Conservation (phyloP, 2,797 vertebrate species). For the Tauraco hartlaubi region DNA sequence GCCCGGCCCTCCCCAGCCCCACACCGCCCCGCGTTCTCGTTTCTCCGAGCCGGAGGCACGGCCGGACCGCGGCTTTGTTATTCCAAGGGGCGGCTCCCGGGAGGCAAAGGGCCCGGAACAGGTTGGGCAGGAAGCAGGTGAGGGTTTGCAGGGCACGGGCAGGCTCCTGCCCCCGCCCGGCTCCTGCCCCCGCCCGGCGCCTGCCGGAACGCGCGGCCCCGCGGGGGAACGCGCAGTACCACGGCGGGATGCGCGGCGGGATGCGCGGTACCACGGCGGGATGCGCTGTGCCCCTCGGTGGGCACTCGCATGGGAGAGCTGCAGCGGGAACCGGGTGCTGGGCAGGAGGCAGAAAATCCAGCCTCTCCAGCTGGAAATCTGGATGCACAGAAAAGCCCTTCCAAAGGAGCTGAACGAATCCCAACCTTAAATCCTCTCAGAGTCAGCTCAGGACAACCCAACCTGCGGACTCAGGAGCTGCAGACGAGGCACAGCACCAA, state of each 20-base stretch:
- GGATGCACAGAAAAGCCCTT: background rate
- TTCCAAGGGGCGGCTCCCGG: slow-evolving; percentile 49
- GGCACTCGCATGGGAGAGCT: background rate
- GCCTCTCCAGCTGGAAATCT: background rate
- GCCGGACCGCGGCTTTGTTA: background rate
- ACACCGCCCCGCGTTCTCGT: slow-evolving; percentile 27
- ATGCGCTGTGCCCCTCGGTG: background rate
- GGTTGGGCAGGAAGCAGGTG: slow-evolving; percentile 50
- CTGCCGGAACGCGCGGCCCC: background rate
- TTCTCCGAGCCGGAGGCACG: slow-evolving; percentile 29
- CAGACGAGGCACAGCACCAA: background rate
- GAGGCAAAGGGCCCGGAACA: slow-evolving; percentile 20
- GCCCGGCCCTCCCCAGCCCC: slow-evolving; percentile 14
- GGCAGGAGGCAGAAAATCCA: background rate
- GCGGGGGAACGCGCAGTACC: background rate
- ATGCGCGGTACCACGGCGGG: background rate
- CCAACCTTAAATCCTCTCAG: background rate
- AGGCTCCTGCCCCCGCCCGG: background rate
- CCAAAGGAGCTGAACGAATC: background rate
- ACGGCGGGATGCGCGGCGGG: background rate
- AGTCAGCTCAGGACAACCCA: background rate
- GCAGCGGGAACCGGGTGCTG: background rate
- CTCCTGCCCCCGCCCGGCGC: too few species aligned
- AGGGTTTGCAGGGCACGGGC: background rate
- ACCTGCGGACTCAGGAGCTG: background rate